phyloP scores from a whole-genome alignment of 2,888 invertebrate genomes.

The Abscondita cerata region DNA sequence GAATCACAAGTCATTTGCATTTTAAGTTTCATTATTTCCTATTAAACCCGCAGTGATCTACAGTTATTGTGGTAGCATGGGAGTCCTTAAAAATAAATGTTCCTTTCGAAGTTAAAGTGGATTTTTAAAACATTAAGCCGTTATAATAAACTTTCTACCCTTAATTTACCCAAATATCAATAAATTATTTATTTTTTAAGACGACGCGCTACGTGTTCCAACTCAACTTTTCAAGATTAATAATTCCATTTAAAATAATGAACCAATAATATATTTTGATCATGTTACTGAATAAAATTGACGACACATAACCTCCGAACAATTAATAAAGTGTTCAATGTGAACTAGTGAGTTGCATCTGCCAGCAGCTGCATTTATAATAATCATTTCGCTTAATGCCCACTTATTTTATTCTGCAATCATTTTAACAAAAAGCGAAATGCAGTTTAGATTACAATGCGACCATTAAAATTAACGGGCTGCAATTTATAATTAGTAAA shows the following conservation, averaged over 20 bases:
- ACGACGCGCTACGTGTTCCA: constrained; percentile 13
- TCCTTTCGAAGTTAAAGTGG: constrained; percentile 23
- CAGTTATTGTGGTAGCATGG: constrained; percentile 35
- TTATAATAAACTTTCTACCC: constrained; percentile 21
- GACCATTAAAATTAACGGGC: not conserved
- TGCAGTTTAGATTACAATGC: not conserved
- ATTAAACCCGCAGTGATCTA: constrained; percentile 42
- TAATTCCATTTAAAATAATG: constrained; percentile 2
- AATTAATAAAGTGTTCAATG: constrained; percentile 32
- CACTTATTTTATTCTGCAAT: not conserved
- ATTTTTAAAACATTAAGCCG: constrained; percentile 15
- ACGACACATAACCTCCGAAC: constrained; percentile 23
- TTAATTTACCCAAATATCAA: constrained; percentile 17
- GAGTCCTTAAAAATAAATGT: constrained; percentile 32
- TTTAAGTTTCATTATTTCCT: constrained; percentile 44
- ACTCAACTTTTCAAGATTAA: constrained; percentile 1
- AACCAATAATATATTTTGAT: constrained; percentile 7
- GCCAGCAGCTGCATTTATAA: constrained; percentile 28
- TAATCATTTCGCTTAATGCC: constrained; percentile 5
- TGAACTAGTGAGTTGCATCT: constrained; percentile 34
- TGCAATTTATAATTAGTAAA: too few relatives aligned
- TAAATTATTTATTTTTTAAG: constrained; percentile 22
- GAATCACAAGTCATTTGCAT: constrained; percentile 44
- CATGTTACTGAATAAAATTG: constrained; percentile 10
- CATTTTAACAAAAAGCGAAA: not conserved